Evolutionary conservation across 1,140 invertebrate species (phyloP).

Genomic region (Trialeurodes vaporariorum): DNA sequence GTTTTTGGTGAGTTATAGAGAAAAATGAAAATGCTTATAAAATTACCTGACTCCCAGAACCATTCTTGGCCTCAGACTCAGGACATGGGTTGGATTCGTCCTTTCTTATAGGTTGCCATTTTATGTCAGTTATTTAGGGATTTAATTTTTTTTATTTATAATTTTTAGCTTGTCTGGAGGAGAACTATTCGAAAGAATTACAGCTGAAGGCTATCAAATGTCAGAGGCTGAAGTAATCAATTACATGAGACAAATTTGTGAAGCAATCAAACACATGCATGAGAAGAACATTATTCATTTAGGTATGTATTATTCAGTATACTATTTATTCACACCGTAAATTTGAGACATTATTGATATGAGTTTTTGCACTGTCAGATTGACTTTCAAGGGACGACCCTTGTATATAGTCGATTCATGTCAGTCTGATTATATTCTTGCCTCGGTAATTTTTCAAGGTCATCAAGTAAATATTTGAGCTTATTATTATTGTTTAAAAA

Average conservation of each 20-base stretch:
- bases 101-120: too few species aligned
- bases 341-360: too few species aligned
- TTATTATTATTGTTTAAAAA: too few species aligned
- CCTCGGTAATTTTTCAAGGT: too few species aligned
- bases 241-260: conserved; percentile 98
- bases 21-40: too few species aligned
- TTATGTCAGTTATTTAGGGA: background rate
- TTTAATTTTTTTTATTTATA: conserved; percentile 18
- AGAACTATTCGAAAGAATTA: conserved; percentile 96
- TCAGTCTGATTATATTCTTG: too few species aligned
- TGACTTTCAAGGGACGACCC: too few species aligned
- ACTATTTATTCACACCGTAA: conserved; percentile 5
- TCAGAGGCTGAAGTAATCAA: conserved; percentile 98
- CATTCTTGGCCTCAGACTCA: conserved; percentile 15
- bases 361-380: too few species aligned
- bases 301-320: conserved; percentile 38
- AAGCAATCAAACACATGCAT: conserved; percentile 98
- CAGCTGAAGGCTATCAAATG: conserved; percentile 95
- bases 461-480: too few species aligned
- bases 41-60: conserved; percentile 17
- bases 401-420: too few species aligned
- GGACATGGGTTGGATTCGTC: too few species aligned
- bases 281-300: conserved; percentile 99
- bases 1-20: too few species aligned
- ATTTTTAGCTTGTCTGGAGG: conserved; percentile 82